phyloP scores from a whole-genome alignment of 2,888 invertebrate species.

The Euproctis similis region DNA sequence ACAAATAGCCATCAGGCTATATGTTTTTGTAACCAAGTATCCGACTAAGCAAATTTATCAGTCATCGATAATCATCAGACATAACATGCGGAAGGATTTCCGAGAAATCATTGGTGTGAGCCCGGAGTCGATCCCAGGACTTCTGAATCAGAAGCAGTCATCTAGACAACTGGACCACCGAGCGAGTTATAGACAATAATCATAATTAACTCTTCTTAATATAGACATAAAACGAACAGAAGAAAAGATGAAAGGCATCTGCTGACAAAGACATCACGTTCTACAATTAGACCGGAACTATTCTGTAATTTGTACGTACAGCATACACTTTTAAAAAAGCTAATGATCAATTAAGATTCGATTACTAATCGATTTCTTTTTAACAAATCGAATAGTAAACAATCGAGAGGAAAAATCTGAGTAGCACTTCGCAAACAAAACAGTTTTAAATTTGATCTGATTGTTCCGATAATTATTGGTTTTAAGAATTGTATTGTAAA shows the following conservation, averaged over 20 bases:
- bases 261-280: constrained; percentile 1
- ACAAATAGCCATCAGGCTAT: too few relatives aligned
- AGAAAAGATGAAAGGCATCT: constrained; percentile 1
- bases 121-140: too few relatives aligned
- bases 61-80: too few relatives aligned
- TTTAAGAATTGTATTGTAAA: constrained; percentile 19
- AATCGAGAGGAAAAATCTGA: constrained; percentile 18
- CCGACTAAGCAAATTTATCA: too few relatives aligned
- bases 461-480: constrained; percentile 14
- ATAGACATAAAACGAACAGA: background rate
- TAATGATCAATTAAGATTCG: constrained; percentile 9
- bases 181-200: too few relatives aligned
- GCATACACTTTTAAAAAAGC: constrained; percentile 5
- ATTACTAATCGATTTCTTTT: constrained; percentile 11
- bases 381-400: constrained; percentile 16
- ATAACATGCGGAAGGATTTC: too few relatives aligned
- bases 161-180: too few relatives aligned
- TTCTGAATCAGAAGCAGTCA: too few relatives aligned
- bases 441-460: constrained; percentile 28
- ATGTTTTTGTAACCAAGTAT: too few relatives aligned
- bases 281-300: constrained; percentile 1
- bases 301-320: too few relatives aligned
- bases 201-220: too few relatives aligned
- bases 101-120: too few relatives aligned
- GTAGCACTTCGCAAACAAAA: constrained; percentile 26